Conservation (phyloP, 1,140 invertebrate species). For the Drosophila santomea region DNA sequence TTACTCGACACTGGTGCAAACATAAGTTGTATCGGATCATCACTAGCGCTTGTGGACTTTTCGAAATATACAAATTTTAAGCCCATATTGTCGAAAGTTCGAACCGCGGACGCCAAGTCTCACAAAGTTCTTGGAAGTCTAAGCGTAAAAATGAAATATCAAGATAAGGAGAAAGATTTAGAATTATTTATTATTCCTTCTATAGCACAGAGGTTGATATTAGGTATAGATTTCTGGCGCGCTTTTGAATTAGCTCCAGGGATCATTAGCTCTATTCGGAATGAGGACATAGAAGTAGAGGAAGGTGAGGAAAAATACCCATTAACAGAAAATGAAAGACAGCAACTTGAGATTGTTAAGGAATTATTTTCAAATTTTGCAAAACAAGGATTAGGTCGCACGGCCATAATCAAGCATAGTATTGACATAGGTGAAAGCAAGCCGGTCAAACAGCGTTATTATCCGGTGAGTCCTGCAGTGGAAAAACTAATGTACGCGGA, state of each 20-base stretch:
- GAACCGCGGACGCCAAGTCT: neutral
- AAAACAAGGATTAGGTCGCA: too few relatives aligned
- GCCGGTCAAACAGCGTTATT: too few relatives aligned
- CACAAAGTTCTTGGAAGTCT: neutral
- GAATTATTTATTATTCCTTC: slow-evolving; percentile 3
- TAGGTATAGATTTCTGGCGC: slow-evolving; percentile 8
- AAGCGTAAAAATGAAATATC: neutral
- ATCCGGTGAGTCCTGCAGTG: too few relatives aligned
- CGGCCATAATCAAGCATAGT: too few relatives aligned
- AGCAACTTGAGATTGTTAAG: slow-evolving; percentile 2
- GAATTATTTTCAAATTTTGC: neutral
- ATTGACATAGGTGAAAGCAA: too few relatives aligned
- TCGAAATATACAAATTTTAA: neutral
- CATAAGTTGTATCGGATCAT: neutral
- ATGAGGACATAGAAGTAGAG: neutral
- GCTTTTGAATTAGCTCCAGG: neutral
- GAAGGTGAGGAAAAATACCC: neutral
- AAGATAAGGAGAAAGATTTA: slow-evolving; percentile 1
- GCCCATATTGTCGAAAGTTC: neutral
- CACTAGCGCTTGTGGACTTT: neutral
- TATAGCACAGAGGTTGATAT: slow-evolving; percentile 2
- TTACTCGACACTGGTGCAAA: slow-evolving; percentile 7
- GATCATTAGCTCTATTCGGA: neutral
- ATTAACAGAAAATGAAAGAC: neutral
- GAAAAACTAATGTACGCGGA: too few relatives aligned